Conservation (phyloP, 2,888 invertebrate species). For the Limnephilus marmoratus region DNA sequence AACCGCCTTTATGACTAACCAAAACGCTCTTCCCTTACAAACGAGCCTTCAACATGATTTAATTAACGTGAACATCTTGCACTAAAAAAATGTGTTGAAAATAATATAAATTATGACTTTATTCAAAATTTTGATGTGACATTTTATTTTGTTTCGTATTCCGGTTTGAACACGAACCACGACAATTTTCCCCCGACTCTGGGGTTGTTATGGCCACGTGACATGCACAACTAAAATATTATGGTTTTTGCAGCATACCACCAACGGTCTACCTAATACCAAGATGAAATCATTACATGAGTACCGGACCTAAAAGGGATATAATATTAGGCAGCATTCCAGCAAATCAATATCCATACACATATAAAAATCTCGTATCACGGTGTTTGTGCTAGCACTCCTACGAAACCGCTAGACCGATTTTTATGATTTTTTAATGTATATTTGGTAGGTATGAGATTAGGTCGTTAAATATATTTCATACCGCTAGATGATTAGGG, state of each 20-base stretch:
- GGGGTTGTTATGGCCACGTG: background rate
- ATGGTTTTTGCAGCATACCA: background rate
- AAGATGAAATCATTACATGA: too few relatives aligned
- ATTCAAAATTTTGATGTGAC: background rate
- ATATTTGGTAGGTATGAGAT: too few relatives aligned
- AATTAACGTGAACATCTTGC: conserved; percentile 10
- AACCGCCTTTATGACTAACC: background rate
- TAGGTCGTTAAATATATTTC: too few relatives aligned
- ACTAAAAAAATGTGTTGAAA: conserved; percentile 2
- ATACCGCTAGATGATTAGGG: too few relatives aligned
- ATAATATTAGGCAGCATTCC: too few relatives aligned
- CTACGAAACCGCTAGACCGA: too few relatives aligned
- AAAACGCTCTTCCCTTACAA: background rate
- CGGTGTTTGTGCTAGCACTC: too few relatives aligned
- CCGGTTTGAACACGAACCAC: background rate
- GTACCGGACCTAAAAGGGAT: too few relatives aligned
- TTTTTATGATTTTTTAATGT: too few relatives aligned
- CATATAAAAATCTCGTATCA: too few relatives aligned
- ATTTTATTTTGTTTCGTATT: background rate
- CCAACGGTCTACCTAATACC: background rate
- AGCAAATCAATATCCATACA: too few relatives aligned
- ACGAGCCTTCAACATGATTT: background rate
- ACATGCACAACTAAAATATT: background rate
- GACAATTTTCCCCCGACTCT: background rate
- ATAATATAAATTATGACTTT: background rate